These are phyloP conservation scores for Candoia aspera DNA, from an alignment of 2,113 vertebrate genomes.

Conservation along the genomic window DNA sequence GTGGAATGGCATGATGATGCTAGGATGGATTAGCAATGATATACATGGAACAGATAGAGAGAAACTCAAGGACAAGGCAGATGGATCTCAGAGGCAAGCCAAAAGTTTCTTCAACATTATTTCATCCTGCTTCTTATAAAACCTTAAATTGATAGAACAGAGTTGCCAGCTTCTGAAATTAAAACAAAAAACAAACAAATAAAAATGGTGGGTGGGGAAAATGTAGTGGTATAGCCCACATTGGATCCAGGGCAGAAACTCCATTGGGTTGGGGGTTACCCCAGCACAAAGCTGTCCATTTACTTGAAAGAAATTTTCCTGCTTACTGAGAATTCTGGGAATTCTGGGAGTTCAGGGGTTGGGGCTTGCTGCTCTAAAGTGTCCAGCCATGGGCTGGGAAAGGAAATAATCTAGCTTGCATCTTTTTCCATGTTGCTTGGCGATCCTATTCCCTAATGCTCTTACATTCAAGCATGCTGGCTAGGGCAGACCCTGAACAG, in stretches of 20 bases:
- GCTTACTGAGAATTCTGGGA: neutral
- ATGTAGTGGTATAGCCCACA: neutral
- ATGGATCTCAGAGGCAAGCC: neutral
- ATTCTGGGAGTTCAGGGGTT: neutral
- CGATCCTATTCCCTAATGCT: neutral
- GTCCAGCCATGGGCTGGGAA: neutral
- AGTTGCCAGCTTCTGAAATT: neutral
- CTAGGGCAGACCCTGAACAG: neutral
- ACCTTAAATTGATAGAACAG: neutral
- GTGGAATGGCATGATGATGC: neutral
- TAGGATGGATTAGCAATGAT: neutral
- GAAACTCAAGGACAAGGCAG: neutral
- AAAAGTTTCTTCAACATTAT: neutral
- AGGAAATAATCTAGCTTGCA: neutral
- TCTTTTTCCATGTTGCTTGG: neutral
- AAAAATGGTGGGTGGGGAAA: neutral
- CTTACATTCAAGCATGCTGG: neutral
- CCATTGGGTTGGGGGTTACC: neutral
- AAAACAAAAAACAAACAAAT: neutral
- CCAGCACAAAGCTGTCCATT: neutral
- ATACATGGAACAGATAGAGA: neutral
- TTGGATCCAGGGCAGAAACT: neutral
- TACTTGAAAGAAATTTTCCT: neutral
- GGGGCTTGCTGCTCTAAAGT: neutral
- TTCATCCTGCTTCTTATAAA: neutral